Evolutionary conservation across 2,113 vertebrate genomes (phyloP), one percentile per base, ranked within the genome.

Genomic region (Colinus virginianus): DNA sequence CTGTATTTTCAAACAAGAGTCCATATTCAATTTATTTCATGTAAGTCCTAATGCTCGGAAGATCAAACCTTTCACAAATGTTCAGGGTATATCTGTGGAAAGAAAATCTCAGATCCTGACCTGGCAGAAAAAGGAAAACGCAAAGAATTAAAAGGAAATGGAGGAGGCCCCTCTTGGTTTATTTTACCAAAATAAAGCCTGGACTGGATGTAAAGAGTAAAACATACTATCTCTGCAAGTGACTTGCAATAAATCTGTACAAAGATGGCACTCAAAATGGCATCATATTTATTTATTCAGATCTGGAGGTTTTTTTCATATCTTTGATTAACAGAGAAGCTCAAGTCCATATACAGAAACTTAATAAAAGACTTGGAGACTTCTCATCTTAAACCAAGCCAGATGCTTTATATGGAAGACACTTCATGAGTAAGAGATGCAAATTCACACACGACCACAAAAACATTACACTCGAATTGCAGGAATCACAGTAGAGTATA

Each of bases 41-140:
- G n/a, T 6, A 19, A 28, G 66, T 67, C 15, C 23, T 32, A 74
- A 48, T 4, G 7, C 13, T 53, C 63, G 7, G 2, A 61, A 84
- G 40, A 42, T 15, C 43, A 84, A 61, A 10, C 25, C 21, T 84
- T 61, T 77, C 32, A 23, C 34, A 62, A 13, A 46, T 77, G 4
- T 7, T 43, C 48, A 18, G 6, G 25, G 10, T 5, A 42, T 7
- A 28, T 5, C 1, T 53, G 38, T 4, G 6, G 43, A 36, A 46
- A 84, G 67, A 23, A 64, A 21, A 3, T 72, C 11, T 7, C 4
- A 4, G 4, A 32, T 87, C 43, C 16, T 62, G 16, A 17, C 69
- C 32, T 61, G 5, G 1, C 12, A 63, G 71, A 20, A 56, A 34
- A 0, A 46, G 15, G 3, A 12, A 2, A 4, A 42, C 48, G 36